Percentiles rank a stretch among this genome's conserved stretches.
These are phyloP conservation scores for Myotis myotis DNA, from an alignment of 2,797 vertebrate genomes.

Conservation along the genomic window DNA sequence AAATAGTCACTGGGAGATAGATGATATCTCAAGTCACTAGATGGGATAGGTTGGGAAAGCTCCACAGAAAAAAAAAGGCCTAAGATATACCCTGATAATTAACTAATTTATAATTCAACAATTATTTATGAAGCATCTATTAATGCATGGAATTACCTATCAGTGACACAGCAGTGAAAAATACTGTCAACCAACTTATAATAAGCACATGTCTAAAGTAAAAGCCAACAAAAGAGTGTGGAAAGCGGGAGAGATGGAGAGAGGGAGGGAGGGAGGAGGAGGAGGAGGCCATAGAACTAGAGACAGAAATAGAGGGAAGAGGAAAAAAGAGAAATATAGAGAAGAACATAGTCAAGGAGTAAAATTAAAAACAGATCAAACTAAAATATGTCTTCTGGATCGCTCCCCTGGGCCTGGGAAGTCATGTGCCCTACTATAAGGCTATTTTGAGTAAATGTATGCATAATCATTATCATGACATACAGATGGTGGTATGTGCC, in stretches of 20 bases:
- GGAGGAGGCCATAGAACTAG: accelerated
- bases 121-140: not conserved
- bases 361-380: not conserved
- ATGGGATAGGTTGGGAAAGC: not conserved
- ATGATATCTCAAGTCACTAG: not conserved
- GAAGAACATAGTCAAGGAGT: not conserved
- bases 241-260: no score
- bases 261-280: accelerated
- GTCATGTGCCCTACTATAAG: not conserved
- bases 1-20: not conserved
- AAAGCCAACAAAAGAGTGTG: not conserved
- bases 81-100: not conserved
- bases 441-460: not conserved
- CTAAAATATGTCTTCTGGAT: not conserved
- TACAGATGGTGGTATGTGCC: not conserved
- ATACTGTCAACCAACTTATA: not conserved
- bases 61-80: not conserved
- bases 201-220: not conserved
- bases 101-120: not conserved
- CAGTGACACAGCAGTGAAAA: not conserved
- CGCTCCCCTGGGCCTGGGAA: not conserved
- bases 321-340: not conserved
- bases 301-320: not conserved
- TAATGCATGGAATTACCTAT: not conserved
- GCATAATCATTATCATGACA: not conserved